These are phyloP conservation scores for Hyles euphorbiae DNA, from an alignment of 1,140 invertebrate species.

Conservation along the genomic window DNA sequence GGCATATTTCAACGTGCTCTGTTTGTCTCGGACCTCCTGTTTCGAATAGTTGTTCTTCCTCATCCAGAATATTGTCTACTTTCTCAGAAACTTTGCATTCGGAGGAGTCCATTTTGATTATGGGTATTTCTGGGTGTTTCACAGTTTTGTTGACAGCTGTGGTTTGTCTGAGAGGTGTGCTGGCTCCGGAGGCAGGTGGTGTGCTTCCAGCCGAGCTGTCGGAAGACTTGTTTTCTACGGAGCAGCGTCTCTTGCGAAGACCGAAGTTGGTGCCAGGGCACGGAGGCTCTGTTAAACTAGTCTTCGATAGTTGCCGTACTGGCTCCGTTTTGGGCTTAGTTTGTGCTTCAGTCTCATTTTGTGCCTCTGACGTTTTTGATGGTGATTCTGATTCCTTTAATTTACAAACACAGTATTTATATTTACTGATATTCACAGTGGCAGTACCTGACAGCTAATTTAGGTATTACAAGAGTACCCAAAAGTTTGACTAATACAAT, in stretches of 20 bases:
- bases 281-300: constrained; percentile 20
- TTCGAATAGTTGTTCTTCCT: constrained; percentile 56
- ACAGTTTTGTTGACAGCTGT: constrained; percentile 53
- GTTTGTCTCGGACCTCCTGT: constrained; percentile 59
- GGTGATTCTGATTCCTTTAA: constrained; percentile 52
- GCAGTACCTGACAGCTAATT: too few relatives aligned
- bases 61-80: constrained; percentile 39
- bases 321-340: constrained; percentile 51
- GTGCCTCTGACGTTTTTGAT: constrained; percentile 42
- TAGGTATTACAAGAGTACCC: too few relatives aligned
- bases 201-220: constrained; percentile 75
- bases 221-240: constrained; percentile 73
- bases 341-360: constrained; percentile 46
- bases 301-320: constrained; percentile 41
- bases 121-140: constrained; percentile 63
- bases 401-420: too few relatives aligned
- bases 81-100: constrained; percentile 58
- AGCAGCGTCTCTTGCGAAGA: constrained; percentile 76
- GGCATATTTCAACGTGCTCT: constrained; percentile 68
- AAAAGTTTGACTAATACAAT: too few relatives aligned
- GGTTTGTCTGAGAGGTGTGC: constrained; percentile 65
- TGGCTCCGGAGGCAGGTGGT: constrained; percentile 72
- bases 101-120: constrained; percentile 61
- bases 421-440: too few relatives aligned
- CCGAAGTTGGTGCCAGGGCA: constrained; percentile 50